Evolutionary conservation across 2,888 invertebrate genomes (phyloP).

Genomic region (Acanthoscelides obtectus): DNA sequence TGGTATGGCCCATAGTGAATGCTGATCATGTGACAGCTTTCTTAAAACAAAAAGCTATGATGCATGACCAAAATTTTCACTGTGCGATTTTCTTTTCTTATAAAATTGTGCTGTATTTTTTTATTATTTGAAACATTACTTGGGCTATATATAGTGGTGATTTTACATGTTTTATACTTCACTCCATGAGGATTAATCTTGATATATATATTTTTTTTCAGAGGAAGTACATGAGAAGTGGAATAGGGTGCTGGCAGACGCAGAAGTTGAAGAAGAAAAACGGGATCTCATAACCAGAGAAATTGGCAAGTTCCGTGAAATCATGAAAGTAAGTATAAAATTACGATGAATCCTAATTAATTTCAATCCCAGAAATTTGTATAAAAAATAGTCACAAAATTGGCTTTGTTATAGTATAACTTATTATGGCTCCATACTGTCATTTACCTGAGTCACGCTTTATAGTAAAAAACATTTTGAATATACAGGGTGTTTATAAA

Average conservation of each 20-base stretch:
- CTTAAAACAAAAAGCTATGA: no score
- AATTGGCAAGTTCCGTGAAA: slow-evolving; percentile 95
- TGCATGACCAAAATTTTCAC: not conserved
- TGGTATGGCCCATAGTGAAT: no score
- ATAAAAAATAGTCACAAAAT: not conserved
- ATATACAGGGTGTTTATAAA: no score
- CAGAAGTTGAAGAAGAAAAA: slow-evolving; percentile 94
- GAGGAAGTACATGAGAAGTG: slow-evolving; percentile 64
- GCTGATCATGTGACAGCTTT: no score
- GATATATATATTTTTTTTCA: slow-evolving; percentile 41
- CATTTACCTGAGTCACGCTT: no score
- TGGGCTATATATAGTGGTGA: not conserved
- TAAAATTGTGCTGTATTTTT: slow-evolving; percentile 2
- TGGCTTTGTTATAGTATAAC: not conserved
- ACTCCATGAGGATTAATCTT: not conserved
- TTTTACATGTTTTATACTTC: not conserved
- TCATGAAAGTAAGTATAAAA: slow-evolving; percentile 78
- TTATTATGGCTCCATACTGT: not conserved
- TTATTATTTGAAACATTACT: not conserved
- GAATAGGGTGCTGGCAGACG: slow-evolving; percentile 70
- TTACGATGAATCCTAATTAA: not conserved
- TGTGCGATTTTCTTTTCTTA: no score
- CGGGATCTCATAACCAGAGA: slow-evolving; percentile 93
- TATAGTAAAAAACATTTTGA: no score
- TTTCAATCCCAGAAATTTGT: not conserved